Base-by-base conservation (phyloP, 2,888 invertebrate species). In the Philereme vetulata region DNA sequence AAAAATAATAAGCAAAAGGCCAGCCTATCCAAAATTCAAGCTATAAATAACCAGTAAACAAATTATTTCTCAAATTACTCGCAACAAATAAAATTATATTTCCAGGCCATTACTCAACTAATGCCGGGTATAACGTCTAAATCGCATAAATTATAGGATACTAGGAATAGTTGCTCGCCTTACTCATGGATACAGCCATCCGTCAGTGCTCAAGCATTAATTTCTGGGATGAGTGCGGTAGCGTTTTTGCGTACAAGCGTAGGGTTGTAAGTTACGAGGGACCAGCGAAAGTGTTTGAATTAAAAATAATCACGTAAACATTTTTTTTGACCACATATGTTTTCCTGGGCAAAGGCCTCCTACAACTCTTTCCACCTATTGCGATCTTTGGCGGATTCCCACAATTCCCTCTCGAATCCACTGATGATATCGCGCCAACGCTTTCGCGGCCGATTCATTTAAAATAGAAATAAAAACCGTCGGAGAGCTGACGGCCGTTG, bases 131-230 rank as follows among this genome's bases (percentile, higher is more conserved):
- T 61, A 67, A 67, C 56, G 64, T 66, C 68, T 62, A 68, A 68
- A 64, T 66, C 49, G 62, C 58, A 59, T 66, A 62, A 68, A 66
- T 64, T 61, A 60, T 64, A 60, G 57, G 58, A 52, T 40, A 44
- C 48, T 38, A 57, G 60, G 56, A 63, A 65, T 68, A 68, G 66
- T 68, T 68, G 65, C 57, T 60, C 72, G 66, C 63, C 62, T 74
- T 66, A 56, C 70, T 74, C 68, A 52, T 38, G 70, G 64, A 70
- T 71, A 68, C 62, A 55, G 63, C 71, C 62, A 74, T 76, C 74
- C 72, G 71, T 77, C 76, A 72, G 74, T 68, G 70, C 70, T 62
- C 55, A 51, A 65, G 69, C 75, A 72, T 74, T 77, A 71, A 79
- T 78, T 74, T 74, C 65, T 66, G 62, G 73, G 72, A 77, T 74